A percentile compares a stretch with the other conserved stretches of the same genome.
Evolutionary conservation across 2,797 vertebrate genomes (phyloP).

Genomic region (Meda fulgida): DNA sequence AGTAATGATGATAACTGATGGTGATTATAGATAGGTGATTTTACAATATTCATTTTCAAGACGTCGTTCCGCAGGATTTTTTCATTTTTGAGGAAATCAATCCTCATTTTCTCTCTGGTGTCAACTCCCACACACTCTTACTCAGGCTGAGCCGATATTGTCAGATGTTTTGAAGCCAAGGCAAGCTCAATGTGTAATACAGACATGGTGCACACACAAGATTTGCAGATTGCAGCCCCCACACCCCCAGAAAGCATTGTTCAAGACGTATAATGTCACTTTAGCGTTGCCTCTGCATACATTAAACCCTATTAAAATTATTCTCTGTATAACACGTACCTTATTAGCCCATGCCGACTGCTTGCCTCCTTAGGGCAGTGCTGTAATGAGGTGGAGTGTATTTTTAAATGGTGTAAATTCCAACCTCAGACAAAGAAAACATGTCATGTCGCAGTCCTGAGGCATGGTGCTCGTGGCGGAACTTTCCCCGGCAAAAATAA

Average conservation of each 20-base stretch:
- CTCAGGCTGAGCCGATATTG: not conserved
- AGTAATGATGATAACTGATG: slow-evolving; percentile 59
- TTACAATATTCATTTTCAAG: slow-evolving; percentile 13
- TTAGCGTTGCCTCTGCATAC: slow-evolving; percentile 56
- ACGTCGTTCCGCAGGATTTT: slow-evolving; percentile 15
- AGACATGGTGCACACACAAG: not conserved
- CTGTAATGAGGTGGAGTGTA: slow-evolving; percentile 62
- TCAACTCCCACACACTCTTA: slow-evolving; percentile 15
- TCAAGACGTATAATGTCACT: slow-evolving; percentile 60
- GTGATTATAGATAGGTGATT: slow-evolving; percentile 24
- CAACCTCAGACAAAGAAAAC: slow-evolving; percentile 58
- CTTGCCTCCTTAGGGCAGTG: slow-evolving; percentile 59
- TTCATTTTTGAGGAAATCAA: slow-evolving; percentile 15
- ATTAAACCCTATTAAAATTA: slow-evolving; percentile 67
- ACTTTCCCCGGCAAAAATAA: slow-evolving; percentile 22
- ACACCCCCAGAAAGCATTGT: slow-evolving; percentile 41
- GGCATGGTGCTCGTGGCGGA: slow-evolving; percentile 31
- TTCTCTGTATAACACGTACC: slow-evolving; percentile 58
- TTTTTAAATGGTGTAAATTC: slow-evolving; percentile 64
- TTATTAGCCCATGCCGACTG: slow-evolving; percentile 62
- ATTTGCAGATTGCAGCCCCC: slow-evolving; percentile 13
- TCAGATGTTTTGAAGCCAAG: slow-evolving; percentile 11
- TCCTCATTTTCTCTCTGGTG: slow-evolving; percentile 7
- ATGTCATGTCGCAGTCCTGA: slow-evolving; percentile 39
- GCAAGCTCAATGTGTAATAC: slow-evolving; percentile 19